Evolutionary conservation across 2,113 vertebrate species (phyloP).

Genomic region (Tyto alba): DNA sequence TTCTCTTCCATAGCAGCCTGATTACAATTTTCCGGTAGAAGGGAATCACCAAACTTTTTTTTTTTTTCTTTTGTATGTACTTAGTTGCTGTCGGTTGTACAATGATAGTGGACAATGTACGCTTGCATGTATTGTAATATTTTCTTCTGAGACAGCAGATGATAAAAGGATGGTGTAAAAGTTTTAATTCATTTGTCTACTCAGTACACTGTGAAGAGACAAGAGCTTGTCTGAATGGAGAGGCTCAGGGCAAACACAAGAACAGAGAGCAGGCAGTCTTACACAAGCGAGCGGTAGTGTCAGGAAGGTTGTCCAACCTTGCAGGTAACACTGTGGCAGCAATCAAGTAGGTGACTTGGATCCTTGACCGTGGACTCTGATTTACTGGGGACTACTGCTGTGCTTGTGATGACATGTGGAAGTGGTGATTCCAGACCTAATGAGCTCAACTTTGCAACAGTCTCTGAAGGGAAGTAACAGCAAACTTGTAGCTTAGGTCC

Average conservation of each 20-base stretch:
- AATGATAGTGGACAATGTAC: neutral
- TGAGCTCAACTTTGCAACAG: neutral
- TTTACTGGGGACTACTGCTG: neutral
- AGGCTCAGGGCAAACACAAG: neutral
- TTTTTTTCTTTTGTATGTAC: neutral
- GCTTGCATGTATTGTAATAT: accelerated
- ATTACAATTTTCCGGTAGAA: neutral
- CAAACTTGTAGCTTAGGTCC: neutral
- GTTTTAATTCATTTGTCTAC: neutral
- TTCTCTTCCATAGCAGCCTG: neutral
- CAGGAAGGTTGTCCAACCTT: neutral
- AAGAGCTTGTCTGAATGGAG: neutral
- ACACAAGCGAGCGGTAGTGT: neutral
- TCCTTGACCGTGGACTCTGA: neutral
- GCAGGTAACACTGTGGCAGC: neutral
- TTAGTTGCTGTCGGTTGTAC: neutral
- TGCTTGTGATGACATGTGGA: neutral
- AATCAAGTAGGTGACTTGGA: neutral
- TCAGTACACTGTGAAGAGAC: neutral
- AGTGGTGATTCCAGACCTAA: neutral
- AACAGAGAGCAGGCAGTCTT: neutral
- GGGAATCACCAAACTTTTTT: neutral
- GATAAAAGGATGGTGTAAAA: neutral
- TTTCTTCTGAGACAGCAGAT: neutral
- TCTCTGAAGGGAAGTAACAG: neutral